A percentile compares a stretch with the other conserved stretches of the same genome.
phyloP scores from a whole-genome alignment of 2,888 invertebrate species.

The Andrena camellia region DNA sequence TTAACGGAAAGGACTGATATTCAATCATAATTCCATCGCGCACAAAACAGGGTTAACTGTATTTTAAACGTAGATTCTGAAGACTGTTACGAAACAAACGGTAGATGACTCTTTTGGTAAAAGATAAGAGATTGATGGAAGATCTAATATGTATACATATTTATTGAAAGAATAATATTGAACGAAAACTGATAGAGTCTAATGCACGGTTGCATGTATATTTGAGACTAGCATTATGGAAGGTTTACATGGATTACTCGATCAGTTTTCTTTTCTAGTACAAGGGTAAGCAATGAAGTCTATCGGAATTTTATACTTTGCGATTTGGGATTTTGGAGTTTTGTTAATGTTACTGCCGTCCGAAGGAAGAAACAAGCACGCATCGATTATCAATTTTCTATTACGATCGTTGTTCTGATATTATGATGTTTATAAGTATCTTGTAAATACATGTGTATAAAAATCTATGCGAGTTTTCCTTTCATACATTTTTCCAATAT shows the following conservation, averaged over 20 bases:
- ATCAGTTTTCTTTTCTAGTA: background rate
- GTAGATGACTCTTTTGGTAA: background rate
- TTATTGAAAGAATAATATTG: background rate
- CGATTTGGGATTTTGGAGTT: slow-evolving; percentile 12
- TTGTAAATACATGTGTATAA: slow-evolving; percentile 78
- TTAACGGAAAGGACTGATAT: background rate
- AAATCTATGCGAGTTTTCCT: slow-evolving; percentile 29
- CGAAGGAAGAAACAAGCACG: slow-evolving; percentile 21
- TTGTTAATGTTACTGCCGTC: slow-evolving; percentile 30
- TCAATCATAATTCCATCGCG: slow-evolving; percentile 17
- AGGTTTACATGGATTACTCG: background rate
- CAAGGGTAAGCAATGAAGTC: background rate
- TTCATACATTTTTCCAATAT: background rate
- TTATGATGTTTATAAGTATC: slow-evolving; percentile 68
- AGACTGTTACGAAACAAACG: background rate
- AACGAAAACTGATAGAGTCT: background rate
- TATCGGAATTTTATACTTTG: background rate
- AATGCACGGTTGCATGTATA: slow-evolving; percentile 1
- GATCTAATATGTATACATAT: slow-evolving; percentile 7
- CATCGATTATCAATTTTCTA: slow-evolving; percentile 71
- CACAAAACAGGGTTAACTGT: slow-evolving; percentile 42
- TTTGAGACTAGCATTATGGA: background rate
- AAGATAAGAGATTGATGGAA: background rate
- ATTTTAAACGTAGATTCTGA: slow-evolving; percentile 25
- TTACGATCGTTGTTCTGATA: slow-evolving; percentile 52